Evolutionary conservation across 2,797 vertebrate genomes (phyloP), one percentile per base, ranked within the genome.

Genomic region (Oreochromis grahami): DNA sequence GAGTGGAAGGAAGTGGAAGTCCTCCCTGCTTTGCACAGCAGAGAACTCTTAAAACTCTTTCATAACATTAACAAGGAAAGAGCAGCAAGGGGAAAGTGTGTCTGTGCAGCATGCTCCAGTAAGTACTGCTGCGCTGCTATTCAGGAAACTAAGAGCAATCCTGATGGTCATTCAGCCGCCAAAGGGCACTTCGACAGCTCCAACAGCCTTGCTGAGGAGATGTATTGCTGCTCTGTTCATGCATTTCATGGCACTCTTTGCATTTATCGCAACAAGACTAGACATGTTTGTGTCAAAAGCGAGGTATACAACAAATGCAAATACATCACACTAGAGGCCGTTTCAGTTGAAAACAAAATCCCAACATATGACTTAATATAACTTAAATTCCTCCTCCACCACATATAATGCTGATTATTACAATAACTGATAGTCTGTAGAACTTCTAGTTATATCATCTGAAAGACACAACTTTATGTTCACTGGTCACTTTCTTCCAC

Each of bases 1-100:
- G 77, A 87, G 81, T 84, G 79, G 85, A 84, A 95, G 94, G 94
- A 96, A 96, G 94, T 88, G 83, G 88, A 93, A 91, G 80, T 19
- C 17, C 85, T 86, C 80, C 78, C 88, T 84, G 89, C 48, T 6
- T 78, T 72, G 89, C 88, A 88, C 85, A 91, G 88, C 82, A 78
- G 80, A 87, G 13, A 63, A 45, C 88, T 89, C 81, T 86, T 84
- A 86, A 86, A 92, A 85, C 34, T 83, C 88, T 93, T 95, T 86
- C 91, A 92, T 72, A 91, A 95, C 84, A 72, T 83, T 58, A 87
- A 93, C 76, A 84, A 90, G 86, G 72, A 55, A 52, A 82, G 41
- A 88, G 85, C 43, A 38, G 86, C 68, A 81, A 81, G 74, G 79
- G 36, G 34, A 60, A 51, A 74, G 53, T 41, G 70, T 3, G 76